Base-by-base conservation (phyloP, 2,888 invertebrate species). In the Microchrysa polita region DNA sequence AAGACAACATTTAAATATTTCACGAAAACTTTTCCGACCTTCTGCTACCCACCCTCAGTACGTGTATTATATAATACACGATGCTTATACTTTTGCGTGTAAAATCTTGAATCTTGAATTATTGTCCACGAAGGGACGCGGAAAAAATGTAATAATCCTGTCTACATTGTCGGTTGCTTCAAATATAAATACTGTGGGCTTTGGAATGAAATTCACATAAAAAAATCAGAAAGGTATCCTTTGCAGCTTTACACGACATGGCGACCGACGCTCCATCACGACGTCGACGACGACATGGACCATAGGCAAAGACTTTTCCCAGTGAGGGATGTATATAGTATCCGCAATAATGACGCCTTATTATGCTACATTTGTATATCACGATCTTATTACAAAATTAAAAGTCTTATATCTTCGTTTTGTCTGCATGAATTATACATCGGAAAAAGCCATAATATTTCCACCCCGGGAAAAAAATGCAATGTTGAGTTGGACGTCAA, bases 301-400 rank as follows among this genome's bases (percentile, higher is more conserved):
- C 48, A 5, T 42, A 9, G 42, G 7, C 10, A 44, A 63, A 42
- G n/a, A n/a, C 48, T 10, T 12, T n/a, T 14, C 16, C 22, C 48
- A 7, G 2, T 34, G 27, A 34, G 27, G 23, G 67, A 20, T 40
- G 57, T 34, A 34, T n/a, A 67, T 40, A 69, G 27, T 23, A 40
- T 59, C 59, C 52, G 65, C 74, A 75, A 75, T 76, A 76, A 76
- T 75, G 69, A 75, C 76, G 76, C 74, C 76, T 76, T 76, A 76
- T 76, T 75, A 76, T 61, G 59, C 74, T 74, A 74, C 76, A 73
- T 76, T 76, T 73, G 76, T 76, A 74, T 74, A 74, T 76, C 71
- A 73, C 73, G 74, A 76, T 76, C 76, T 76, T 76, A 75, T 76
- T 76, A 76, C 73, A 34, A 75, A 76, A 76, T 76, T 76, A 76